Conservation (phyloP, 1,140 invertebrate genomes). For the Amyelois transitella region DNA sequence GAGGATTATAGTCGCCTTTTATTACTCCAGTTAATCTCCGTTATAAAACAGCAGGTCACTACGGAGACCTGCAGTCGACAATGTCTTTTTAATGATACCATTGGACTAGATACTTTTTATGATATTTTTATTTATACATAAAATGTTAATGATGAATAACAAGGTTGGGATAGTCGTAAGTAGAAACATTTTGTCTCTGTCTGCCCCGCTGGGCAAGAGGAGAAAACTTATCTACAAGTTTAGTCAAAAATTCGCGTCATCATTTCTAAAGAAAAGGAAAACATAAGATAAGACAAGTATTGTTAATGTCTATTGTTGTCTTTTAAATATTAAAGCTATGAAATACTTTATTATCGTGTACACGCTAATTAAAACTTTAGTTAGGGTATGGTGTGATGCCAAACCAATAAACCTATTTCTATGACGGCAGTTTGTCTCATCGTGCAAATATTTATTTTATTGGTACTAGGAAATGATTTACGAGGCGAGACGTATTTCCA, state of each 20-base stretch:
- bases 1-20: not conserved
- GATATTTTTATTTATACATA: not conserved
- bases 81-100: not conserved
- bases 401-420: not conserved
- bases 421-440: not conserved
- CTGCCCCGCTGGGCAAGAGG: too few species aligned
- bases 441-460: not conserved
- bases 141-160: not conserved
- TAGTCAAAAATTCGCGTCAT: too few species aligned
- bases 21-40: not conserved
- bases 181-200: too few species aligned
- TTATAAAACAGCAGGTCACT: not conserved
- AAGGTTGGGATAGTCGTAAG: not conserved
- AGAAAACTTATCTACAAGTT: too few species aligned
- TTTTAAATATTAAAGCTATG: not conserved
- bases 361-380: not conserved
- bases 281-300: not conserved
- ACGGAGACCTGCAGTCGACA: not conserved
- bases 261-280: too few species aligned
- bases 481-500: not conserved
- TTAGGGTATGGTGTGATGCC: not conserved
- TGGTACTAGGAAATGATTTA: not conserved
- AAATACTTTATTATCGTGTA: not conserved
- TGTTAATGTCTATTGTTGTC: not conserved
- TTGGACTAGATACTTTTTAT: not conserved